Conservation (phyloP, 2,113 vertebrate genomes). For the Fulica atra region DNA sequence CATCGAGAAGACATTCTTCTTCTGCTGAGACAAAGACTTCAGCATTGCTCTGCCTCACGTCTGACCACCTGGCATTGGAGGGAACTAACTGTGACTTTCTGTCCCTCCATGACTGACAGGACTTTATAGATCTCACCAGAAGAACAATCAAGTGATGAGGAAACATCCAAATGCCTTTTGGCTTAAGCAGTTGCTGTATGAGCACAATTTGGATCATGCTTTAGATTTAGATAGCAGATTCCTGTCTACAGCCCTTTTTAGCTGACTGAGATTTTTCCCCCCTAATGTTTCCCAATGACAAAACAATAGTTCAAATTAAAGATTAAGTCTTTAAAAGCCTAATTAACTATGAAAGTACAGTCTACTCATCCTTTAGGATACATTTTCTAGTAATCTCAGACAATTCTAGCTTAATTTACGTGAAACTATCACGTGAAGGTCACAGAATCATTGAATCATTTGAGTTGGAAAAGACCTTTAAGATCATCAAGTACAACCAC, state of each 20-base stretch:
- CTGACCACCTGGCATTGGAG: neutral
- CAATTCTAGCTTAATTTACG: neutral
- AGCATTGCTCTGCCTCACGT: neutral
- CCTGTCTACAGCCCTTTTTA: neutral
- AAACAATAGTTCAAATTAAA: neutral
- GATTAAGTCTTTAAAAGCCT: neutral
- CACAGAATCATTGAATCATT: too few species aligned
- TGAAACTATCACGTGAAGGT: neutral
- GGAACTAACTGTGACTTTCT: neutral
- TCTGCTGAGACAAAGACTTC: neutral
- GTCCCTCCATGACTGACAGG: neutral
- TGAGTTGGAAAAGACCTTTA: too few species aligned
- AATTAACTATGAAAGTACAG: neutral
- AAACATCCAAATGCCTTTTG: neutral
- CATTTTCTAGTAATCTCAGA: neutral
- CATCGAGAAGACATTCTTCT: neutral
- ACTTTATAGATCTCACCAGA: neutral
- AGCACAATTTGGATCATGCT: neutral
- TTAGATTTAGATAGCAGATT: neutral
- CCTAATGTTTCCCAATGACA: neutral
- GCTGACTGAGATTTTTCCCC: neutral
- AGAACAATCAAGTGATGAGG: neutral
- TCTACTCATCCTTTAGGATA: neutral
- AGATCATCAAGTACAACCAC: too few species aligned
- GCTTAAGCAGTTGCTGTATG: neutral